Evolutionary conservation across 2,113 vertebrate genomes (phyloP).

Genomic region (Pelodiscus sinensis): DNA sequence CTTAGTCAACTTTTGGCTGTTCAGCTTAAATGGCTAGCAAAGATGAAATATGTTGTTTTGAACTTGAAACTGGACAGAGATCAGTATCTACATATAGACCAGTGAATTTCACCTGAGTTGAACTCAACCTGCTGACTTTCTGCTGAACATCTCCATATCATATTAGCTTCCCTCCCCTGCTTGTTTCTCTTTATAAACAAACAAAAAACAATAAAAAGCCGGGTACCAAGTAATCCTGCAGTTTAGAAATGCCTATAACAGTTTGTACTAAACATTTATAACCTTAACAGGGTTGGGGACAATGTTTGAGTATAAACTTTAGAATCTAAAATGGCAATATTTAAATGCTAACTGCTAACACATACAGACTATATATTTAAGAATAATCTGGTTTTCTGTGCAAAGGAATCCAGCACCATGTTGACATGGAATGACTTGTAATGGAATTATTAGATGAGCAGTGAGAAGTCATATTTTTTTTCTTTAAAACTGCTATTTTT

Average conservation of each 20-base stretch:
- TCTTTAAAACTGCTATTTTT: background rate
- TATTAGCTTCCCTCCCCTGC: rapidly evolving
- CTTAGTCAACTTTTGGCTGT: background rate
- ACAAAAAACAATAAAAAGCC: background rate
- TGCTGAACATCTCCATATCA: background rate
- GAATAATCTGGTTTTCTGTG: constrained; percentile 31
- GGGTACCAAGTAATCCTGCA: background rate
- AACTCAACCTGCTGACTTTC: background rate
- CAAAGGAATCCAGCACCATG: constrained; percentile 50
- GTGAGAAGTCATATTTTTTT: background rate
- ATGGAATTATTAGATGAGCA: constrained; percentile 57
- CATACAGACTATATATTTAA: constrained; percentile 54
- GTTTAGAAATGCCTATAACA: background rate
- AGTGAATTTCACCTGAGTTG: background rate
- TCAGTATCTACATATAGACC: background rate
- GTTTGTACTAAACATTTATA: constrained; percentile 36
- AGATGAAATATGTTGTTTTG: background rate
- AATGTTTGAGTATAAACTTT: constrained; percentile 27
- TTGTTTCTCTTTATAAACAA: background rate
- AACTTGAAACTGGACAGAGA: background rate
- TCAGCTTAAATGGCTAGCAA: background rate
- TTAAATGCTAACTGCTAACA: constrained; percentile 48
- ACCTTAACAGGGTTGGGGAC: constrained; percentile 20
- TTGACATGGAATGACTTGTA: constrained; percentile 52
- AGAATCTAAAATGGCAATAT: constrained; percentile 16